phyloP scores from a whole-genome alignment of 2,113 vertebrate genomes.

The Pterocles orientalis region DNA sequence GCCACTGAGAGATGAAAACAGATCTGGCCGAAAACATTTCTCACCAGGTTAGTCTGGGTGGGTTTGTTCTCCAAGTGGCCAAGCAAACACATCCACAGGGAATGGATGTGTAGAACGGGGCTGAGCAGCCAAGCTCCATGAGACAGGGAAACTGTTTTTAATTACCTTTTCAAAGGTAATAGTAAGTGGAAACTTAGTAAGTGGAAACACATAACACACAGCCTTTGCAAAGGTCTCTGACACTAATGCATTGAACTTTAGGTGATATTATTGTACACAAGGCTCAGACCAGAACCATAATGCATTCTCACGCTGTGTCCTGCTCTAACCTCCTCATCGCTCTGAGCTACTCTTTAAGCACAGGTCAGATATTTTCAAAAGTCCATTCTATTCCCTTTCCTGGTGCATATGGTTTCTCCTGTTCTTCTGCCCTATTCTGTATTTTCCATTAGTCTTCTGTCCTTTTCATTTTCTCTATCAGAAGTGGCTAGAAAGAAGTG shows the following conservation, averaged over 20 bases:
- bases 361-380: not conserved
- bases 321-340: not conserved
- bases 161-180: not conserved
- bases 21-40: not conserved
- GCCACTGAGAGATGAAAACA: not conserved
- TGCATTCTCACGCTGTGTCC: not conserved
- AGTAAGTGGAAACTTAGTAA: not conserved
- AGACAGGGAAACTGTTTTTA: not conserved
- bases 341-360: not conserved
- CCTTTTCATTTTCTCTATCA: not conserved
- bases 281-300: not conserved
- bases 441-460: not conserved
- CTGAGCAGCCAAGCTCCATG: not conserved
- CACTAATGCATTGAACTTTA: not conserved
- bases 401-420: not conserved
- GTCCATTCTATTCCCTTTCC: not conserved
- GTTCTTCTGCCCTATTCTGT: not conserved
- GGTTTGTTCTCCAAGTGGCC: not conserved
- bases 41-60: not conserved
- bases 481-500: not conserved
- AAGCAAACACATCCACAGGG: not conserved
- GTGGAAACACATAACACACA: not conserved
- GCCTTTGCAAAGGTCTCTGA: not conserved
- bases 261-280: not conserved
- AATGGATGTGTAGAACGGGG: not conserved